Conservation (phyloP, 2,888 invertebrate species). For the Didymodactylos carnosus region DNA sequence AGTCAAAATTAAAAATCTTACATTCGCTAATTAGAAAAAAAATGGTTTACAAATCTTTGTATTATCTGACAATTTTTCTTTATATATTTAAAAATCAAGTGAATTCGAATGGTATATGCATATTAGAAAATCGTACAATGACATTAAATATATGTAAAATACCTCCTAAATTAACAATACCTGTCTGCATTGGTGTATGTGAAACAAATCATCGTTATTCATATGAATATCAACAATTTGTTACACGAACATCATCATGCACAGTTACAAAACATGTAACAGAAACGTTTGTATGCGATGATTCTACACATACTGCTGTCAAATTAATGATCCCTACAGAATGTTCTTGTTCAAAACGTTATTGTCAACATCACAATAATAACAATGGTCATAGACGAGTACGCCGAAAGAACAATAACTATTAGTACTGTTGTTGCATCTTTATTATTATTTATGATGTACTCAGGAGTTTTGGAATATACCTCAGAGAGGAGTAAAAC, state of each 20-base stretch:
- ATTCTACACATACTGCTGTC: neutral
- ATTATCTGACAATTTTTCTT: too few species aligned
- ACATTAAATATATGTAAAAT: neutral
- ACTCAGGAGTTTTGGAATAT: too few species aligned
- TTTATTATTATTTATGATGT: too few species aligned
- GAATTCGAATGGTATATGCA: neutral
- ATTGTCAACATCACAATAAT: neutral
- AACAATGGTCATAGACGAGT: too few species aligned
- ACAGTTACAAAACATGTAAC: neutral
- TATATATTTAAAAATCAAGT: too few species aligned
- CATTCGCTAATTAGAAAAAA: too few species aligned
- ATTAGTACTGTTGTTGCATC: too few species aligned
- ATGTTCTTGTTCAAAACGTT: neutral
- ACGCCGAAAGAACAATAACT: too few species aligned
- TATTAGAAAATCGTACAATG: neutral
- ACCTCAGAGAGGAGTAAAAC: too few species aligned
- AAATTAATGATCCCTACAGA: neutral
- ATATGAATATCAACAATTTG: neutral
- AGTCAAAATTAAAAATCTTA: too few species aligned
- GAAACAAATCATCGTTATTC: neutral
- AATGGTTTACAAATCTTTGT: too few species aligned
- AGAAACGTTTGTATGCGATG: neutral
- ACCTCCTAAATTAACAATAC: neutral
- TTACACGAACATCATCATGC: neutral
- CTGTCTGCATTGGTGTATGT: neutral